phyloP scores from a whole-genome alignment of 1,140 invertebrate genomes.

The Drosophila paulistorum region DNA sequence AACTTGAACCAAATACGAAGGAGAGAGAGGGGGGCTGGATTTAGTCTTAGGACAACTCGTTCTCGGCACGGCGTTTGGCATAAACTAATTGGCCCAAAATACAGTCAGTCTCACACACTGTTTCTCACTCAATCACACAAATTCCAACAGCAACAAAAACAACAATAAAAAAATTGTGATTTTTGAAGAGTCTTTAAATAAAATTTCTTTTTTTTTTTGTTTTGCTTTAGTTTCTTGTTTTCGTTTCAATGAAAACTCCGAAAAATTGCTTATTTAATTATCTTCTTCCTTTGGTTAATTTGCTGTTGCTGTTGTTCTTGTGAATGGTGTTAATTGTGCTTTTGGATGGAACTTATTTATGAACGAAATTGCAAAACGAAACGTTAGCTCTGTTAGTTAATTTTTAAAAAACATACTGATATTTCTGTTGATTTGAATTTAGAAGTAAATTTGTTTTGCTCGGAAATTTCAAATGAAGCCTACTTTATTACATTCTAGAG shows the following conservation, averaged over 20 bases:
- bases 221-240: background rate
- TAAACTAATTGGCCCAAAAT: slow-evolving; percentile 30
- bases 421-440: background rate
- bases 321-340: background rate
- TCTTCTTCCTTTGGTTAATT: background rate
- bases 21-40: background rate
- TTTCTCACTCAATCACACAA: background rate
- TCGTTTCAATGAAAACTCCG: background rate
- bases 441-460: background rate
- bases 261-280: background rate
- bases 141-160: background rate
- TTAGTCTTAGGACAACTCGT: background rate
- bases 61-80: slow-evolving; percentile 28
- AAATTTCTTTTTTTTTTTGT: background rate
- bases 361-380: slow-evolving; percentile 11
- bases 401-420: slow-evolving; percentile 8
- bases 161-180: background rate
- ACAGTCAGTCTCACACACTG: background rate
- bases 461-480: background rate
- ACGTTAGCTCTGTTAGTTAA: background rate
- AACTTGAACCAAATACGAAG: background rate
- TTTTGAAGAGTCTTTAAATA: background rate
- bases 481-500: background rate
- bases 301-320: background rate
- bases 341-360: background rate